phyloP scores from a whole-genome alignment of 2,888 invertebrate species.

The Hyalella azteca region DNA sequence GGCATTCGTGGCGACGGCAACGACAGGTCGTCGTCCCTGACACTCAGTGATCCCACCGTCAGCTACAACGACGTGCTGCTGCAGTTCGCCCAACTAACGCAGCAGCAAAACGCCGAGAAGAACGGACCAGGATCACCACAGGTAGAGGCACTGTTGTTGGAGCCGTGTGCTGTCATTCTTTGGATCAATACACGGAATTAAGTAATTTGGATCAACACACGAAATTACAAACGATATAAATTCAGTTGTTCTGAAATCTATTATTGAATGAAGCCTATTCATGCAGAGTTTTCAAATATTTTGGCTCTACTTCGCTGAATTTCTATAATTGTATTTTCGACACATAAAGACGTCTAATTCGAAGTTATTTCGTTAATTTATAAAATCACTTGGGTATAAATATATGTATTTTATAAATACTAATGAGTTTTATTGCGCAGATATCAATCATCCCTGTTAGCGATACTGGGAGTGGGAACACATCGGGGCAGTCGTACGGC shows the following conservation, averaged over 20 bases:
- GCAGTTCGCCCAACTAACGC: slow-evolving; percentile 56
- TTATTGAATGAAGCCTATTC: not conserved
- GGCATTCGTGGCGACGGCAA: slow-evolving; percentile 42
- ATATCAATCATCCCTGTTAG: slow-evolving; percentile 57
- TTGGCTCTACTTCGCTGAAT: no score
- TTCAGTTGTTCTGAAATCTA: no score
- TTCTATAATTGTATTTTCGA: no score
- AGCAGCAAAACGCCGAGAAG: slow-evolving; percentile 41
- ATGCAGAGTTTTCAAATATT: no score
- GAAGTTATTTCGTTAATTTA: no score
- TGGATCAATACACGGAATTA: not conserved
- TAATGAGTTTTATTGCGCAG: no score
- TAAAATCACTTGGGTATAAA: no score
- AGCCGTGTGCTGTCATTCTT: not conserved
- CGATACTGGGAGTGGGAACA: slow-evolving; percentile 27
- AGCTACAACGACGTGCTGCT: slow-evolving; percentile 55
- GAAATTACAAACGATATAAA: no score
- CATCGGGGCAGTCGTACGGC: slow-evolving; percentile 8
- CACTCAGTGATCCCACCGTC: slow-evolving; percentile 52
- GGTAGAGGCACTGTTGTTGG: slow-evolving; percentile 30
- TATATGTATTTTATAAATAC: no score
- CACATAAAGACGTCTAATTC: no score
- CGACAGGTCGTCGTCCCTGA: slow-evolving; percentile 41
- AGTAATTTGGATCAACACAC: no score
- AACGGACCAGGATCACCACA: slow-evolving; percentile 57